phyloP scores from a whole-genome alignment of 2,797 vertebrate species.

The Danio aesculapii region DNA sequence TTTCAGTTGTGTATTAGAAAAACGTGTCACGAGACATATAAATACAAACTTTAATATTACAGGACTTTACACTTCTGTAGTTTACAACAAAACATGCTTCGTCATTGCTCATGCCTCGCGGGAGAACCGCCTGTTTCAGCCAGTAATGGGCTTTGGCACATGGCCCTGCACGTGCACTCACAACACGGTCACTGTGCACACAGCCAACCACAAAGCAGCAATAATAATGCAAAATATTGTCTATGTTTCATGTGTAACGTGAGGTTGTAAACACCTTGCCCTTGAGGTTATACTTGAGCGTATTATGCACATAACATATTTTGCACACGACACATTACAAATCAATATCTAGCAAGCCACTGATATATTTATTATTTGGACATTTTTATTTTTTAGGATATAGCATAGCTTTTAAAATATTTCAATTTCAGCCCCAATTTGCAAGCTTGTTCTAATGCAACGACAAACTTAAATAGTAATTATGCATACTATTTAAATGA shows the following conservation, averaged over 20 bases:
- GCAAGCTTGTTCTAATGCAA: neutral
- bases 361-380: neutral
- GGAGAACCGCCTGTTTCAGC: neutral
- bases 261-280: too few relatives aligned
- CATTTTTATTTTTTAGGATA: neutral
- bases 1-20: slow-evolving; percentile 19
- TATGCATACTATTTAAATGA: too few relatives aligned
- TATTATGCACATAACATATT: neutral
- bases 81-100: neutral
- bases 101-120: neutral
- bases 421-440: neutral
- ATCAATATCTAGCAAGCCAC: neutral
- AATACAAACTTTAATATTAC: neutral
- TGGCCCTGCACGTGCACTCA: slow-evolving; percentile 57
- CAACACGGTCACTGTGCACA: neutral
- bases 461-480: neutral
- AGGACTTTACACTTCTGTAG: neutral
- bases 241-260: neutral
- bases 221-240: neutral
- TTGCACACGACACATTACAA: neutral
- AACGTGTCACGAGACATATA: slow-evolving; percentile 30
- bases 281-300: neutral
- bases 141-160: slow-evolving; percentile 48
- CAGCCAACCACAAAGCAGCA: slow-evolving; percentile 6
- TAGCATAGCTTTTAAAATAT: neutral